phyloP scores from a whole-genome alignment of 2,888 invertebrate species.

The Rugalucina vietnamica region DNA sequence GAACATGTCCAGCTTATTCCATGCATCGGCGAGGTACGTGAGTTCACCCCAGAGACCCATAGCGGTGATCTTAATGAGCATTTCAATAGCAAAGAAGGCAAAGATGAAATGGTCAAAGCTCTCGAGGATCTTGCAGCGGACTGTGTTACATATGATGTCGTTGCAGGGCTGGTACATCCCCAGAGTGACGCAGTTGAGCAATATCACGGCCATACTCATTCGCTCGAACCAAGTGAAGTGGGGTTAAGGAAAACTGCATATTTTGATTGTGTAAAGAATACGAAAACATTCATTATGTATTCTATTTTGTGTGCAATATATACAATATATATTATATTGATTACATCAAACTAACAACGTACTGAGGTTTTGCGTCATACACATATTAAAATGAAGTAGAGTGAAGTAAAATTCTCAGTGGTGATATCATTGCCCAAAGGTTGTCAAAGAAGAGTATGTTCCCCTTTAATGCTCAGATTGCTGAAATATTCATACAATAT shows the following conservation, averaged over 20 bases:
- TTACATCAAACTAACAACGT: no score
- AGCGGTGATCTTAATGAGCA: slow-evolving; percentile 99
- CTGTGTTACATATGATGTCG: slow-evolving; percentile 87
- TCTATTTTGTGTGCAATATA: not conserved
- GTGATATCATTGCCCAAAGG: no score
- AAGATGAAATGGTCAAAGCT: slow-evolving; percentile 99
- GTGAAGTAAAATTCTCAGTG: no score
- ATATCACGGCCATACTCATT: slow-evolving; percentile 98
- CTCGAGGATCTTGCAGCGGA: slow-evolving; percentile 87
- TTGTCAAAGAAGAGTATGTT: no score
- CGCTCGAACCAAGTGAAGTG: slow-evolving; percentile 97
- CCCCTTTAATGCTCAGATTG: no score
- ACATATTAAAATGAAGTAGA: no score
- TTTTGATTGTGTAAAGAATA: no score
- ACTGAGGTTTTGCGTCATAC: no score
- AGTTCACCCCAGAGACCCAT: slow-evolving; percentile 96
- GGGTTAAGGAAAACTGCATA: slow-evolving; percentile 78
- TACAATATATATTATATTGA: no score
- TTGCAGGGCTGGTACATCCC: slow-evolving; percentile 99
- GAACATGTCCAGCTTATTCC: slow-evolving; percentile 99
- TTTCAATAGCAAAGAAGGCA: slow-evolving; percentile 98
- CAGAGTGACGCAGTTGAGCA: slow-evolving; percentile 98
- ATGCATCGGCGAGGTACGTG: slow-evolving; percentile 98
- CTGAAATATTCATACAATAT: no score
- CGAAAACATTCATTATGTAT: no score